phyloP scores from a whole-genome alignment of 2,888 invertebrate species.

The Drosophila cognata region DNA sequence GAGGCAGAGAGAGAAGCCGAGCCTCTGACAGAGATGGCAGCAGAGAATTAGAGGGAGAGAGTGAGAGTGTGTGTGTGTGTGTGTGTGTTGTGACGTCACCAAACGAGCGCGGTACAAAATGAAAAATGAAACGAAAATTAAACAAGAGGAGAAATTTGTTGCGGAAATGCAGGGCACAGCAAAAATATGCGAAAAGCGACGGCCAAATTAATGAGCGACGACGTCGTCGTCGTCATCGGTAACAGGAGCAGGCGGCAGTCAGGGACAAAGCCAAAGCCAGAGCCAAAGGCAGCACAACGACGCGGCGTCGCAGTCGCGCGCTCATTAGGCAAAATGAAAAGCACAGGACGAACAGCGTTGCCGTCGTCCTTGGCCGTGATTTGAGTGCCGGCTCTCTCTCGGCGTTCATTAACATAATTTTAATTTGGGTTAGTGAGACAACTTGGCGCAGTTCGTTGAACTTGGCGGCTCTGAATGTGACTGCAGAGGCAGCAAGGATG shows the following conservation, averaged over 20 bases:
- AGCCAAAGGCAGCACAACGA: conserved; percentile 27
- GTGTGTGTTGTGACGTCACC: conserved; percentile 63
- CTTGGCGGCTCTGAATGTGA: conserved; percentile 24
- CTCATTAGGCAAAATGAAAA: conserved; percentile 74
- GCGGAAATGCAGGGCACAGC: conserved; percentile 66
- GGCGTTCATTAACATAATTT: conserved; percentile 83
- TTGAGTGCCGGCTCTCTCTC: conserved; percentile 55
- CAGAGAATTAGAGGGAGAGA: not conserved
- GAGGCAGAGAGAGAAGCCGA: conserved; percentile 29
- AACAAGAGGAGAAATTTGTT: conserved; percentile 64
- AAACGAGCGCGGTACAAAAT: conserved; percentile 76
- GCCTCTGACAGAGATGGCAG: conserved; percentile 41
- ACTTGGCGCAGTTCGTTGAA: conserved; percentile 73
- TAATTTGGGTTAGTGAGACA: conserved; percentile 84
- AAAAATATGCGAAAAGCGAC: conserved; percentile 59
- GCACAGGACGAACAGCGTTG: conserved; percentile 50
- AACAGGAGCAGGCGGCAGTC: conserved; percentile 49
- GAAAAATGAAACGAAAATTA: conserved; percentile 79
- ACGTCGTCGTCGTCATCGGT: conserved; percentile 16
- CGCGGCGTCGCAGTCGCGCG: conserved; percentile 49
- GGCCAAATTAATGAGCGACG: conserved; percentile 72
- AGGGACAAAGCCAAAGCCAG: conserved; percentile 21
- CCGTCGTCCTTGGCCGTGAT: conserved; percentile 82
- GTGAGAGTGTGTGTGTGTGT: not conserved
- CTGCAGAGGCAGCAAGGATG: conserved; percentile 34